phyloP scores from a whole-genome alignment of 2,113 vertebrate genomes.

The Mixornis gularis region DNA sequence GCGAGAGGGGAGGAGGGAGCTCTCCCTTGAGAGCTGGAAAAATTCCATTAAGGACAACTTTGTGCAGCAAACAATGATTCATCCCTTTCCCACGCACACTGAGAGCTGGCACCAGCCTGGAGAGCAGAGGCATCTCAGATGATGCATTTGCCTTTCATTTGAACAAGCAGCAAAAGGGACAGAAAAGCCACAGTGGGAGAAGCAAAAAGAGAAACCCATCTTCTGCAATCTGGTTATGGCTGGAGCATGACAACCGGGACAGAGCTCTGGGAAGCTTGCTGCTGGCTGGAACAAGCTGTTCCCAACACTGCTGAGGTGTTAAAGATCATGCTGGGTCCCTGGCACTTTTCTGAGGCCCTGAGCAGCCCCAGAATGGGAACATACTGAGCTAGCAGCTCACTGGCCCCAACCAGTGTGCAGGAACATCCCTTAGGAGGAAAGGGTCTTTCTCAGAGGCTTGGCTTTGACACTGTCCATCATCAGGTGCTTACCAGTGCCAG shows the following conservation, averaged over 20 bases:
- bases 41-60: slow-evolving; percentile 44
- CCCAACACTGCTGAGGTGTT: neutral
- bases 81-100: slow-evolving; percentile 23
- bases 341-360: neutral
- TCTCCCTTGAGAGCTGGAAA: slow-evolving; percentile 38
- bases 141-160: slow-evolving; percentile 14
- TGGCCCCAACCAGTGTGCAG: accelerated
- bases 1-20: neutral
- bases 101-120: neutral
- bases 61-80: slow-evolving; percentile 38
- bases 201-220: neutral
- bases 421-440: neutral
- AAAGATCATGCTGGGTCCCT: neutral
- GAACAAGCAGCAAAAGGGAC: neutral
- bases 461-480: neutral
- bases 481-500: neutral
- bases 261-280: neutral
- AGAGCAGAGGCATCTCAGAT: slow-evolving; percentile 29
- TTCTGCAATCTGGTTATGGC: neutral
- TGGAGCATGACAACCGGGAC: neutral
- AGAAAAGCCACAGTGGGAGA: neutral
- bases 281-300: neutral
- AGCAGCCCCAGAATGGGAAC: neutral
- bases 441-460: neutral
- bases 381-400: neutral